Percentiles rank a stretch among this genome's conserved stretches.
These are phyloP conservation scores for Metellina segmentata DNA, from an alignment of 2,888 invertebrate genomes.

Conservation along the genomic window DNA sequence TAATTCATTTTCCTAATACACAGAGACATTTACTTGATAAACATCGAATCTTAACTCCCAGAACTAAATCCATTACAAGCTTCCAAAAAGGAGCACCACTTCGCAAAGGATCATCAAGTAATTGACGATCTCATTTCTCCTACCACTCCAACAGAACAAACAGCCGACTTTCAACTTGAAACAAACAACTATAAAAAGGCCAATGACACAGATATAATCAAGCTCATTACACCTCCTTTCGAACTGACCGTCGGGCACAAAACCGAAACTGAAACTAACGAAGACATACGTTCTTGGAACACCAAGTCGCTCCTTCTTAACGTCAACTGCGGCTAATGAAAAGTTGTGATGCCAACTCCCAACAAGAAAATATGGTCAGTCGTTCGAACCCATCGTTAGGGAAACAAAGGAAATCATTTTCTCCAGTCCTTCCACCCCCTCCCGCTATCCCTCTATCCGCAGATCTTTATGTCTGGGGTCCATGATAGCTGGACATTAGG, in stretches of 20 bases:
- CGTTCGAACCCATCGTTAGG: conserved; percentile 32
- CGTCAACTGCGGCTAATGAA: conserved; percentile 11
- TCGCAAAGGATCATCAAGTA: not conserved
- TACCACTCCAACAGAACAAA: not conserved
- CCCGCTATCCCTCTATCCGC: no score
- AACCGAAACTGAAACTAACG: conserved; percentile 7
- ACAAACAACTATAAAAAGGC: no score
- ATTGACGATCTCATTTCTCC: not conserved
- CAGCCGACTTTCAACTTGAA: not conserved
- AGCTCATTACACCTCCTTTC: no score
- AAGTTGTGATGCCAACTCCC: conserved; percentile 29
- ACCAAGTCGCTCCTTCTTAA: no score
- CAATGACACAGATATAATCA: no score
- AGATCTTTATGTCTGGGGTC: no score
- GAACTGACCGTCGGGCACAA: no score
- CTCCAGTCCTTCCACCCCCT: not conserved
- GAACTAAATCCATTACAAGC: no score
- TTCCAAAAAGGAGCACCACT: not conserved
- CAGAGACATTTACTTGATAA: no score
- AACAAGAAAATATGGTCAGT: conserved; percentile 12
- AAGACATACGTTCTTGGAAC: not conserved
- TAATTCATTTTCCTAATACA: no score
- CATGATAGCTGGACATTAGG: conserved; percentile 27
- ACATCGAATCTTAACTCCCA: no score
- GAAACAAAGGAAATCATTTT: conserved; percentile 26